Base-by-base conservation (phyloP, 2,113 vertebrate genomes). In the Archilochus colubris region DNA sequence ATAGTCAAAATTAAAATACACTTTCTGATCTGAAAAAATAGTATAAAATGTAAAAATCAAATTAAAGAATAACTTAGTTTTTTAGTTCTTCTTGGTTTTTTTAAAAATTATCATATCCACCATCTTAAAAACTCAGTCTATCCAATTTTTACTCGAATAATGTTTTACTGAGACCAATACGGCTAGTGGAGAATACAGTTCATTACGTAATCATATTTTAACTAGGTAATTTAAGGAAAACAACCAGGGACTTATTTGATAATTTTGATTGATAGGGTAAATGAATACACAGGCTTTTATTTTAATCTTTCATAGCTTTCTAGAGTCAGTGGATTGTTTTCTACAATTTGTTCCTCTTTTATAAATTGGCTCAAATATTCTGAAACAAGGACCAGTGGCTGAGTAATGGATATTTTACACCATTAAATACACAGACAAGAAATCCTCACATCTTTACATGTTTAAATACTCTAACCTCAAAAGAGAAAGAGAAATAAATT, bases 331-430 rank as follows among this genome's bases (percentile, higher is more conserved):
- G 48, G 31, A 50, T 77, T 10, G 58, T 70, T 84, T 86, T 92
- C 86, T 88, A 92, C 84, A 64, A 57, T 84, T 94, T 78, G 72
- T 77, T 96, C 84, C 75, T 30, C 43, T 89, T 93, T 94, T 43
- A 62, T n/a, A 88, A 87, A 58, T 38, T 63, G 91, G 69, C 51
- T 91, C 77, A 92, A 85, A 61, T 33, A 91, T 77, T 94, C 85
- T 80, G 76, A 91, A 86, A 66, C 36, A 38, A 2, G 4, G 36
- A 46, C 54, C 40, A 33, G 36, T 84, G 22, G 25, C 55, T 83
- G 66, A 83, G 73, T 23, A 92, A 89, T 7, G 2, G 36, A 13
- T 27, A 55, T n/a, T 74, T 78, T 73, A 84, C 46, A 53, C 24
- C 55, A 40, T 61, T 40, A 84, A 66, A 95, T 92, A 27, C 24